phyloP scores from a whole-genome alignment of 2,113 vertebrate species.

The Phyllostomus hastatus region DNA sequence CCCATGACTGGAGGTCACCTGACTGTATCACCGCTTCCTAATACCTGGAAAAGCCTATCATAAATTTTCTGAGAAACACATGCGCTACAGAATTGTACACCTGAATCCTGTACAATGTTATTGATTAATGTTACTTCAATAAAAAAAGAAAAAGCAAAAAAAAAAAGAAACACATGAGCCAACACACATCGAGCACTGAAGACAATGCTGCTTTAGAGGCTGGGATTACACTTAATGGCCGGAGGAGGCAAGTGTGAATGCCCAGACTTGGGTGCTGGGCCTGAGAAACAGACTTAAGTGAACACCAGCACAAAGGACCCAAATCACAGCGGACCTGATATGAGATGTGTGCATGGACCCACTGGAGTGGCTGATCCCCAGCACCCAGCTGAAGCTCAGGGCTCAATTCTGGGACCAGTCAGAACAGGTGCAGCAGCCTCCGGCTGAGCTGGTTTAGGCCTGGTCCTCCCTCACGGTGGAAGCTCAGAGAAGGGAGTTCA shows the following conservation, averaged over 20 bases:
- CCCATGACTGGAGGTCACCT: not conserved
- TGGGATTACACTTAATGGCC: fast-evolving
- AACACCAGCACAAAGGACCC: not conserved
- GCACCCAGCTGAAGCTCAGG: no score
- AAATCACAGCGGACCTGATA: not conserved
- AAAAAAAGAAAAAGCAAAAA: no score
- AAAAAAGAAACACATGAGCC: not conserved
- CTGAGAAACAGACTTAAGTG: not conserved
- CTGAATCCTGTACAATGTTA: no score
- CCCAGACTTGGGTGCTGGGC: not conserved
- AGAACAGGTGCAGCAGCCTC: not conserved
- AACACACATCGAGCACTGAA: fast-evolving
- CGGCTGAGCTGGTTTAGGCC: not conserved
- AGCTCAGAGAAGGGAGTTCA: not conserved
- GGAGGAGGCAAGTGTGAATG: not conserved
- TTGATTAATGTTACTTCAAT: no score
- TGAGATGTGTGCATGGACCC: no score
- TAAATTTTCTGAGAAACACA: not conserved
- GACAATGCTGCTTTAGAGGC: not conserved
- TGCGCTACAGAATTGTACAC: not conserved
- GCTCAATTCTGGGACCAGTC: no score
- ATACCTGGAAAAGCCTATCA: not conserved
- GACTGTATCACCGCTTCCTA: not conserved
- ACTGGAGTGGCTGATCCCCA: not conserved
- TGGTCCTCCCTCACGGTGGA: not conserved